Percentiles rank a stretch among this genome's conserved stretches.
Conservation (phyloP, 2,888 invertebrate species). For the Drosophila prostipennis region DNA sequence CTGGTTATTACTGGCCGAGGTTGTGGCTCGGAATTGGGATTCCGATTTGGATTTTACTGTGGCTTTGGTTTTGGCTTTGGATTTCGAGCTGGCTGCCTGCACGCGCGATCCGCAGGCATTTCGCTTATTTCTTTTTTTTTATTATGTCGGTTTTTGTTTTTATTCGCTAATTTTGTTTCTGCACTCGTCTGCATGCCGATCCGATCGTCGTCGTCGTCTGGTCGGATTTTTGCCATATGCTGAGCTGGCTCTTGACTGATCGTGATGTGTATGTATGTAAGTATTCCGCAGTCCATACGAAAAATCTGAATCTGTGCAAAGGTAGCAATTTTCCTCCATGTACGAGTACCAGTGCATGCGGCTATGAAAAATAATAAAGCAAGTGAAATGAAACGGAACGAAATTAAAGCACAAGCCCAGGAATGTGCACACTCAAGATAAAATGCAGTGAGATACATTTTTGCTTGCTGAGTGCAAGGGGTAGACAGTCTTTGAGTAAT, state of each 20-base stretch:
- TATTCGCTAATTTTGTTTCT: slow-evolving; percentile 49
- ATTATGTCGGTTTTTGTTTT: slow-evolving; percentile 15
- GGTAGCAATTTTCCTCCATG: slow-evolving; percentile 80
- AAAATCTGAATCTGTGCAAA: slow-evolving; percentile 67
- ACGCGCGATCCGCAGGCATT: slow-evolving; percentile 56
- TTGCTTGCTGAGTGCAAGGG: no score
- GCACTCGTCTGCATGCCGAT: slow-evolving; percentile 60
- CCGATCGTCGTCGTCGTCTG: slow-evolving; percentile 51
- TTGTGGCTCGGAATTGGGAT: slow-evolving; percentile 28
- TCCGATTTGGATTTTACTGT: slow-evolving; percentile 29
- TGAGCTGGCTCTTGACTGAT: slow-evolving; percentile 72
- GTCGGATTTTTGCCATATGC: slow-evolving; percentile 55
- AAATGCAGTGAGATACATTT: slow-evolving; percentile 72
- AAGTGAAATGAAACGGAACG: slow-evolving; percentile 73
- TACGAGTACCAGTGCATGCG: slow-evolving; percentile 13
- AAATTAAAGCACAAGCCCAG: slow-evolving; percentile 52
- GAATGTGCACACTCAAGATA: slow-evolving; percentile 79
- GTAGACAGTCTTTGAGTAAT: no score
- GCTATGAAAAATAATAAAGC: slow-evolving; percentile 69
- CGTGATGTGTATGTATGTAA: slow-evolving; percentile 63
- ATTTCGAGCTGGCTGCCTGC: slow-evolving; percentile 64
- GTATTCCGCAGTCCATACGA: slow-evolving; percentile 3
- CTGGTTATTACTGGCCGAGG: slow-evolving; percentile 40
- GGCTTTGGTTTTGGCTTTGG: slow-evolving; percentile 50
- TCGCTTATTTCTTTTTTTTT: slow-evolving; percentile 22